Evolutionary conservation across 2,797 vertebrate species (phyloP), one percentile per base, ranked within the genome.

Genomic region (Serranus cabrilla): DNA sequence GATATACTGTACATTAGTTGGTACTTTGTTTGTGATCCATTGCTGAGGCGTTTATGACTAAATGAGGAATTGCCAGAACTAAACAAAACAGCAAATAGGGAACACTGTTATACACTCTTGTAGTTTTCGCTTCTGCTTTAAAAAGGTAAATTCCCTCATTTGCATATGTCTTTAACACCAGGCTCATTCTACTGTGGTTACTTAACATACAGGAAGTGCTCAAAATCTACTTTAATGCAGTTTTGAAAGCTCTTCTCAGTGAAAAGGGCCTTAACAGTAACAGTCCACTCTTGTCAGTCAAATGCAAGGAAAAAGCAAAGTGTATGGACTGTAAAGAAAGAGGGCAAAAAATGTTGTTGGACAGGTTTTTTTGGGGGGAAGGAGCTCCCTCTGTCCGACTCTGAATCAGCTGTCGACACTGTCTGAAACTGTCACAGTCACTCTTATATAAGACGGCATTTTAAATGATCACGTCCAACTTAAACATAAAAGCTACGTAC

Each of bases 61-160:
- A 57, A 49, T 14, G 6, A 51, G 47, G 37, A 64, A 45, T 49
- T 66, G 4, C 5, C 52, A 25, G 3, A 57, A 42, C 5, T 13
- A 39, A 45, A 56, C 21, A 63, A 49, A 47, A 39, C 27, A 42
- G 25, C 14, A 13, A 51, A 50, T 0, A 17, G 5, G 16, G 7
- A 67, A 23, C 25, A 37, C 1, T 50, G 5, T 17, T 11, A 2
- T 40, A 25, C 16, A 5, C 21, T 17, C 0, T 60, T 79, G 1
- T 46, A 2, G 27, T 61, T 78, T 63, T 75, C 50, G 59, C 54
- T 84, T 81, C 78, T 81, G 40, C 21, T 80, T 79, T 31, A 1
- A 25, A 18, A 0, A 0, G 51, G 47, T 61, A 50, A 61, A 55
- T 16, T 59, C 56, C 62, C 60, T 63, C 0, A 52, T 49, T 49